Percentiles rank a stretch among this genome's conserved stretches.
phyloP scores from a whole-genome alignment of 2,113 vertebrate genomes.

The Zosterops hypoxanthus region DNA sequence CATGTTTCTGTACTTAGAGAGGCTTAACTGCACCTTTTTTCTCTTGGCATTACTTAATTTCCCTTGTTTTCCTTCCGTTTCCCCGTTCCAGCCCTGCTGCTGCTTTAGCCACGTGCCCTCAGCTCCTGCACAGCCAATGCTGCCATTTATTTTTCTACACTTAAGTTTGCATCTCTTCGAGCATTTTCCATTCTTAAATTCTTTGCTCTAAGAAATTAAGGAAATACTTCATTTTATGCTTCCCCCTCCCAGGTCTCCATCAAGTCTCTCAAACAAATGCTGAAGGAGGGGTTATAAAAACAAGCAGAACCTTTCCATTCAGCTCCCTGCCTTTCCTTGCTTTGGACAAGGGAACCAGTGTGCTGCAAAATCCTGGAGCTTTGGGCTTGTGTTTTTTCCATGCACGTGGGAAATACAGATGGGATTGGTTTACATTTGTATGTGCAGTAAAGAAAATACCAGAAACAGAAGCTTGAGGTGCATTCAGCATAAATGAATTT shows the following conservation, averaged over 20 bases:
- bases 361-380: conserved; percentile 34
- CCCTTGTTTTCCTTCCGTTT: neutral
- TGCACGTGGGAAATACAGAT: conserved; percentile 34
- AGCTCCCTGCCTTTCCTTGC: conserved; percentile 36
- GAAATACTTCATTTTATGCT: conserved; percentile 50
- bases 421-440: conserved; percentile 39
- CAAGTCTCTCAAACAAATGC: conserved; percentile 57
- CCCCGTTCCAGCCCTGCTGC: neutral
- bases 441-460: neutral
- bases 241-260: conserved; percentile 3
- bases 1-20: neutral
- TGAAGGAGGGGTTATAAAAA: conserved; percentile 70
- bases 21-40: conserved; percentile 20
- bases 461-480: conserved; percentile 20
- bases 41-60: neutral
- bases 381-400: neutral
- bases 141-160: neutral
- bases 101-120: neutral
- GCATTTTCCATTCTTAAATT: conserved; percentile 34
- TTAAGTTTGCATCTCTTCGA: neutral
- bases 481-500: conserved; percentile 36
- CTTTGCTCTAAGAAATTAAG: conserved; percentile 48
- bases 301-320: conserved; percentile 67
- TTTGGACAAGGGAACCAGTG: conserved; percentile 68
- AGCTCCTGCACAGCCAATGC: neutral